Evolutionary conservation across 2,888 invertebrate genomes (phyloP).

Genomic region (Ditula angustiorana): DNA sequence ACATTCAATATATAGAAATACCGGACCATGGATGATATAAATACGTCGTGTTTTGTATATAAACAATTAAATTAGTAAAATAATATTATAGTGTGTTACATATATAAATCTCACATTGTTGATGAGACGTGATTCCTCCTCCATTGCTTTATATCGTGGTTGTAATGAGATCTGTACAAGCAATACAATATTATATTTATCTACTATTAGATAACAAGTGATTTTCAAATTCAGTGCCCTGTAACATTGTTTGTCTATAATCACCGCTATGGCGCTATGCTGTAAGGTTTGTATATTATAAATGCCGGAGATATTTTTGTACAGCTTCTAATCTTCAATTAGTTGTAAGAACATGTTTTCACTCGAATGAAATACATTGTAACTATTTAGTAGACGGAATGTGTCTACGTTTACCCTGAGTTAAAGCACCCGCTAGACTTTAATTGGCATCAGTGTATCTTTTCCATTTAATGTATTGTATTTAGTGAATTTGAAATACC

Average conservation of each 20-base stretch:
- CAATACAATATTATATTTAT: constrained; percentile 56
- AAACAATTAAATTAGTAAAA: constrained; percentile 55
- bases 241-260: constrained; percentile 26
- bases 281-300: constrained; percentile 49
- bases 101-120: constrained; percentile 62
- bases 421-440: constrained; percentile 63
- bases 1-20: constrained; percentile 13
- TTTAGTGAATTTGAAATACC: constrained; percentile 35
- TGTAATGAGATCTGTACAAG: constrained; percentile 70
- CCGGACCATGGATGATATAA: constrained; percentile 50
- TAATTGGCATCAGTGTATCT: constrained; percentile 61
- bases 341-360: constrained; percentile 37
- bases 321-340: constrained; percentile 45
- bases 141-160: constrained; percentile 61
- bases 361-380: constrained; percentile 32
- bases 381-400: constrained; percentile 15
- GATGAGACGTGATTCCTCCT: constrained; percentile 62
- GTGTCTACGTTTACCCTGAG: constrained; percentile 37
- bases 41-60: constrained; percentile 51
- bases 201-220: constrained; percentile 6
- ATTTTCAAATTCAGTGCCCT: constrained; percentile 20
- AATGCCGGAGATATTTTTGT: constrained; percentile 53
- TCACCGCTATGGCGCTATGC: constrained; percentile 48
- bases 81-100: constrained; percentile 54
- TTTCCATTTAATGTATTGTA: constrained; percentile 48